These are phyloP conservation scores for Pterocles orientalis DNA, from an alignment of 2,113 vertebrate genomes.

Conservation along the genomic window DNA sequence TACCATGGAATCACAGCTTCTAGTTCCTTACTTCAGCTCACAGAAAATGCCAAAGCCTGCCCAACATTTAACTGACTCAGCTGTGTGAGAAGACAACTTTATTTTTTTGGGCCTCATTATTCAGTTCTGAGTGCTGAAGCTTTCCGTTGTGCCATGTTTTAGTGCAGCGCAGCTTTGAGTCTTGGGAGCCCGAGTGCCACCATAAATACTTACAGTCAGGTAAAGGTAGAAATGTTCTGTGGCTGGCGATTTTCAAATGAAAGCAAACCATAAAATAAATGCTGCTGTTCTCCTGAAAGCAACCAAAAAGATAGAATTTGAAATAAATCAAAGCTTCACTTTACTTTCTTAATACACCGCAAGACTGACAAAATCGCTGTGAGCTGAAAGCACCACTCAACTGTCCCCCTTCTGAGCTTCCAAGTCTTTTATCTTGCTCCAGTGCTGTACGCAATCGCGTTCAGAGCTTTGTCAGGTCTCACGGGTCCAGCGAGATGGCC, in stretches of 20 bases:
- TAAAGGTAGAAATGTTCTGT: not conserved
- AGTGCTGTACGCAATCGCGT: fast-evolving
- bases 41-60: not conserved
- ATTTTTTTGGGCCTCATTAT: not conserved
- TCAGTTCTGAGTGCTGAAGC: not conserved
- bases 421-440: not conserved
- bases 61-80: not conserved
- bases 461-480: not conserved
- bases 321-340: not conserved
- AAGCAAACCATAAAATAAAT: not conserved
- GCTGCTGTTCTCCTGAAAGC: not conserved
- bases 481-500: not conserved
- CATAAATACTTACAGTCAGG: not conserved
- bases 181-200: not conserved
- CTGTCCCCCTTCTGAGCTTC: constrained; percentile 38
- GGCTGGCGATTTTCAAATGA: not conserved
- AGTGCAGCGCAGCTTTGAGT: not conserved
- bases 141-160: not conserved
- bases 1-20: not conserved
- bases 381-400: constrained; percentile 19
- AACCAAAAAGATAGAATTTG: not conserved
- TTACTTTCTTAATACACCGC: not conserved
- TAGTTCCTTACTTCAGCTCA: not conserved
- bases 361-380: not conserved
- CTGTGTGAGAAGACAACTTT: not conserved